phyloP scores from a whole-genome alignment of 2,797 vertebrate species.

The Mus spretus region DNA sequence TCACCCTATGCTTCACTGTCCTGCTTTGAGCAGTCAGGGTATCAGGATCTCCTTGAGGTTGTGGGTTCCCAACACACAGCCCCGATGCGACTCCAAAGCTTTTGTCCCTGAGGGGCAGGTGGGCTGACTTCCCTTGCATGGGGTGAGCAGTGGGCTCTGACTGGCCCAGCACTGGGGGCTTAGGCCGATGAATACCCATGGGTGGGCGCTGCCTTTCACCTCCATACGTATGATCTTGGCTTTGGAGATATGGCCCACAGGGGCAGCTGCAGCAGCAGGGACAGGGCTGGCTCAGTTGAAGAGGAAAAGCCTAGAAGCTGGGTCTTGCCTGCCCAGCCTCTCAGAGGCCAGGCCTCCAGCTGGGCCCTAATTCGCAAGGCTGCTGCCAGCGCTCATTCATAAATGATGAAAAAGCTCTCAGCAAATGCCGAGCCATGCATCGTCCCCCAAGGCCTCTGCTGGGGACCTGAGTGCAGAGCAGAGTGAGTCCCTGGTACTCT shows the following conservation, averaged over 20 bases:
- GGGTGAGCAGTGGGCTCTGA: background rate
- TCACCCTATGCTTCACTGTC: background rate
- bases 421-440: background rate
- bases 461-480: background rate
- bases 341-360: background rate
- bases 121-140: background rate
- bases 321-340: background rate
- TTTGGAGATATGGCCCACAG: background rate
- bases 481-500: background rate
- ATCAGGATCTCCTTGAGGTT: background rate
- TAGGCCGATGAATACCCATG: background rate
- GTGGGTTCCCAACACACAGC: background rate
- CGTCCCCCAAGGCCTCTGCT: background rate
- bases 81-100: rapidly evolving
- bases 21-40: background rate
- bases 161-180: rapidly evolving
- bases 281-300: background rate
- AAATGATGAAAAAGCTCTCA: conserved; percentile 66
- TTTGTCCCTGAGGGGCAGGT: background rate
- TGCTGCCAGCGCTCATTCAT: conserved; percentile 67
- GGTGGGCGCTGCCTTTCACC: background rate
- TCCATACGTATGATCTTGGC: rapidly evolving
- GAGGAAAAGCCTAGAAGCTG: background rate
- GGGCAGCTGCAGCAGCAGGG: background rate
- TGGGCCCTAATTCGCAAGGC: conserved; percentile 35